Conservation (phyloP, 1,140 invertebrate species). For the Sarcophaga peregrina region DNA sequence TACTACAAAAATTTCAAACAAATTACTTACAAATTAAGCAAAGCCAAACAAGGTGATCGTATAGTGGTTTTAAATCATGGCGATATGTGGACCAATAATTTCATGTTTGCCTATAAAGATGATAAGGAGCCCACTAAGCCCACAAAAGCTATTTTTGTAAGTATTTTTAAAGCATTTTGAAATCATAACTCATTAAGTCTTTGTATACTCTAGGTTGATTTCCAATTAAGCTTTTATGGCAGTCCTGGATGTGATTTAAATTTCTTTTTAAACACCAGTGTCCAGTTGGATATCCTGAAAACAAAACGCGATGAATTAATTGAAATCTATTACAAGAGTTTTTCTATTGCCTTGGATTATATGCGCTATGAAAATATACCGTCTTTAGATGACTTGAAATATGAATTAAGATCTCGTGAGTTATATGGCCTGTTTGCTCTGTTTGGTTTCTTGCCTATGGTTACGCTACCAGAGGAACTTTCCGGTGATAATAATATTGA, state of each 20-base stretch:
- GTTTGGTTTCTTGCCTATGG: constrained; percentile 58
- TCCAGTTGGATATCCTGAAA: constrained; percentile 54
- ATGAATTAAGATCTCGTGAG: constrained; percentile 59
- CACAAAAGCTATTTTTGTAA: constrained; percentile 70
- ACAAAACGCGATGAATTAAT: constrained; percentile 64
- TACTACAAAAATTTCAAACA: constrained; percentile 67
- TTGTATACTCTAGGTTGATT: constrained; percentile 53
- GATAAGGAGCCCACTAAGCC: constrained; percentile 62
- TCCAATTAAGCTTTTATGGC: constrained; percentile 59
- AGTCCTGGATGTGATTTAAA: constrained; percentile 62
- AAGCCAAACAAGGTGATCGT: constrained; percentile 51
- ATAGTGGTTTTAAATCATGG: constrained; percentile 73
- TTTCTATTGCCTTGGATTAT: constrained; percentile 62
- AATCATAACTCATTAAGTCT: background rate
- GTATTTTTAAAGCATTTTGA: background rate
- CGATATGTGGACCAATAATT: constrained; percentile 76
- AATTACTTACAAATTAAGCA: constrained; percentile 55
- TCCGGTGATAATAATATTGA: constrained; percentile 57
- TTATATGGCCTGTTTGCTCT: constrained; percentile 57
- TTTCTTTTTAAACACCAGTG: constrained; percentile 60
- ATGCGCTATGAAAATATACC: constrained; percentile 65
- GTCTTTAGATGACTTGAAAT: constrained; percentile 62
- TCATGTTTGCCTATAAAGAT: constrained; percentile 72
- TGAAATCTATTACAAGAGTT: constrained; percentile 54
- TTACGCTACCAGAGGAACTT: constrained; percentile 58